phyloP scores from a whole-genome alignment of 2,797 vertebrate genomes.

The Pyrrhura leucotis region DNA sequence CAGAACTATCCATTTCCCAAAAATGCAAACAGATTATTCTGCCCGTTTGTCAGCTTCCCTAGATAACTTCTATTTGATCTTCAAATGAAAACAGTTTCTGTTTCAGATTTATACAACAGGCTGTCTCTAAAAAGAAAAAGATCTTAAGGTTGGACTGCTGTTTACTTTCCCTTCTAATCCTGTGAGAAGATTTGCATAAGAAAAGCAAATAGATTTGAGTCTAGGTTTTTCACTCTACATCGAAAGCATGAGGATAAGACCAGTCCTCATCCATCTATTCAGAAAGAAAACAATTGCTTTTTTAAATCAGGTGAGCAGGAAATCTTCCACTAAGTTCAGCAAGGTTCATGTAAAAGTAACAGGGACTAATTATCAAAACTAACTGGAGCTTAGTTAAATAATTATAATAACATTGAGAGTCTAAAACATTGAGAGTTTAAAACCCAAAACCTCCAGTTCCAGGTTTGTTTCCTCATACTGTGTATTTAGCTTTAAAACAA shows the following conservation, averaged over 20 bases:
- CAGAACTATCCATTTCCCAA: constrained; percentile 43
- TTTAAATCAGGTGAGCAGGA: constrained; percentile 36
- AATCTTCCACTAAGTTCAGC: constrained; percentile 42
- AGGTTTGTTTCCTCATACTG: neutral
- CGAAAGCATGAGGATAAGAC: constrained; percentile 18
- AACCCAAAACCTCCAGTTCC: neutral
- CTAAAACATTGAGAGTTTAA: neutral
- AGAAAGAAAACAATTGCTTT: constrained; percentile 49
- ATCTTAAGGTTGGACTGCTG: constrained; percentile 29
- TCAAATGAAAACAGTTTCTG: constrained; percentile 68
- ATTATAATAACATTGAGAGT: neutral
- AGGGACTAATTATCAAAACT: neutral
- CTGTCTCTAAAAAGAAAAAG: constrained; percentile 57
- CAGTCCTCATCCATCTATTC: constrained; percentile 37
- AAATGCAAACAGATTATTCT: constrained; percentile 60
- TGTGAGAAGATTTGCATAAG: constrained; percentile 66
- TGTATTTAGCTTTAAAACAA: constrained; percentile 12
- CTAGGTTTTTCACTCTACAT: constrained; percentile 43
- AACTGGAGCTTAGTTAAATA: neutral
- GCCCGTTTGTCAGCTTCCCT: constrained; percentile 52
- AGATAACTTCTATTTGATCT: constrained; percentile 61
- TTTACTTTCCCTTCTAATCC: constrained; percentile 60
- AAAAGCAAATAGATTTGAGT: constrained; percentile 48
- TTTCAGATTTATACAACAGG: constrained; percentile 70
- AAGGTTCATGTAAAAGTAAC: neutral